Percentiles rank a stretch among this genome's conserved stretches.
Conservation (phyloP, 2,797 vertebrate species). For the Poecilia gillii region DNA sequence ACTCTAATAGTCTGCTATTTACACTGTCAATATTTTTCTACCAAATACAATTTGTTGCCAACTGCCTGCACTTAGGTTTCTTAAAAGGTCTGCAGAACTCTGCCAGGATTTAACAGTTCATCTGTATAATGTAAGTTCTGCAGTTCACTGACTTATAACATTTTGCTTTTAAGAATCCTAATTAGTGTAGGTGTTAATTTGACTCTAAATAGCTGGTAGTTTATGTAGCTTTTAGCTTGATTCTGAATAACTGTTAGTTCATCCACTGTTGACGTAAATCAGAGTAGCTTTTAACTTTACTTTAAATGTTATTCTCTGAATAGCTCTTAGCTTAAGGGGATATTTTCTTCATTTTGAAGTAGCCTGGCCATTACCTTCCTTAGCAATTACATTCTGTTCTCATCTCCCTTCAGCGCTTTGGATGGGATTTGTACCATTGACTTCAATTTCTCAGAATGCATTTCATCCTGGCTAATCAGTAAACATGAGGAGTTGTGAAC, state of each 20-base stretch:
- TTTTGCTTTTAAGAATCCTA: not conserved
- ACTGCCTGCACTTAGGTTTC: not conserved
- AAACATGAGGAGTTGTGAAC: no score
- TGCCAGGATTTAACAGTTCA: not conserved
- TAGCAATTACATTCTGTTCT: not conserved
- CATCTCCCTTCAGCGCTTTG: not conserved
- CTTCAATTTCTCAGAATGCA: not conserved
- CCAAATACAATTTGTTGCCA: not conserved
- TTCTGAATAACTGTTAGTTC: not conserved
- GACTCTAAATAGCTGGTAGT: not conserved
- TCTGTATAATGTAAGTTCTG: not conserved
- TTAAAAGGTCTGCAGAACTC: not conserved
- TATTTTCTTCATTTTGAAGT: no score
- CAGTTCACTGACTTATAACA: not conserved
- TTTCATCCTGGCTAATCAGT: not conserved
- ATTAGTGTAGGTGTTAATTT: not conserved
- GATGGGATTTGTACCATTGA: not conserved
- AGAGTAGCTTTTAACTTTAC: not conserved
- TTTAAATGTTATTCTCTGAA: not conserved
- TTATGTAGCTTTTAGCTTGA: not conserved
- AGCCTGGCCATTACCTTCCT: no score
- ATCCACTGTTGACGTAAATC: not conserved
- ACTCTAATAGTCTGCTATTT: not conserved
- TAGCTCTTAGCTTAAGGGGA: not conserved
- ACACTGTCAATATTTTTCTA: not conserved